These are phyloP conservation scores for Clivina fossor DNA, from an alignment of 2,888 invertebrate genomes.

Conservation along the genomic window DNA sequence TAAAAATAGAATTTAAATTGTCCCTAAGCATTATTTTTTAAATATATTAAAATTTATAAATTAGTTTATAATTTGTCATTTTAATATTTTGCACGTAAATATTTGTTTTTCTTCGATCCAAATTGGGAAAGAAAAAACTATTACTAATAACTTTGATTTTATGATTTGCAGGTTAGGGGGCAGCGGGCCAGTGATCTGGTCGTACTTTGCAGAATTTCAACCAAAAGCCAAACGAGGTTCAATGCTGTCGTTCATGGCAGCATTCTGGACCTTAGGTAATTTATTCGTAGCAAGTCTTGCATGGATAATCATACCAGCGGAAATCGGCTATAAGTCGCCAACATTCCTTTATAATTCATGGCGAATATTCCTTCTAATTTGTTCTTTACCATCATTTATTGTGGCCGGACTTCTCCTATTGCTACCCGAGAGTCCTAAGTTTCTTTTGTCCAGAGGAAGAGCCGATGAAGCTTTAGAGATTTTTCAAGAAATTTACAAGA, in stretches of 20 bases:
- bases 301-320: conserved; percentile 75
- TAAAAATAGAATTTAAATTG: no score
- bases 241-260: conserved; percentile 92
- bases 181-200: conserved; percentile 92
- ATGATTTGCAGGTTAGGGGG: conserved; percentile 71
- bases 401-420: conserved; percentile 81
- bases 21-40: no score
- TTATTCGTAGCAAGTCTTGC: conserved; percentile 85
- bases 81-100: no score
- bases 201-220: conserved; percentile 93
- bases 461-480: conserved; percentile 80
- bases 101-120: no score
- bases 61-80: no score
- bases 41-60: no score
- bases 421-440: conserved; percentile 90
- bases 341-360: conserved; percentile 85
- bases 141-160: conserved; percentile 18
- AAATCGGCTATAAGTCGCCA: conserved; percentile 67
- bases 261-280: conserved; percentile 94
- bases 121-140: no score
- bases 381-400: conserved; percentile 84
- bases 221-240: conserved; percentile 87
- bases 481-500: conserved; percentile 77
- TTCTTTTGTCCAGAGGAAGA: conserved; percentile 76
- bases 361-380: conserved; percentile 87